phyloP scores from a whole-genome alignment of 2,888 invertebrate species.

The Limnephilus auricula region DNA sequence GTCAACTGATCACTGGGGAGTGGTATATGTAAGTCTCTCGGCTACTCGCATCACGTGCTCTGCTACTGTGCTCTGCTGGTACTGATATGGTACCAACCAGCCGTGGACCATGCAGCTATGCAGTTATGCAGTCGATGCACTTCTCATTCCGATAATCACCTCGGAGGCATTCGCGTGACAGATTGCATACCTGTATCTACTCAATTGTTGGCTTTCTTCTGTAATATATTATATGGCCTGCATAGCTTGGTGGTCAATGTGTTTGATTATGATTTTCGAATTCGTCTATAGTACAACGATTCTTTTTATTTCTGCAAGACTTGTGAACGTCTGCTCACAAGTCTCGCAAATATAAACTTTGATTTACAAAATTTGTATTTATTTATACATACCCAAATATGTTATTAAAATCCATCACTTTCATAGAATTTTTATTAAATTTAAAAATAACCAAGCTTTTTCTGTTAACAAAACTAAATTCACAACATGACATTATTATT shows the following conservation, averaged over 20 bases:
- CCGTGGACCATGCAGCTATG: background rate
- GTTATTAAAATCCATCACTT: too few relatives aligned
- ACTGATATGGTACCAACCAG: background rate
- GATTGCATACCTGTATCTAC: background rate
- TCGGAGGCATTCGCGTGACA: slow-evolving; percentile 2
- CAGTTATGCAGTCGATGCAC: background rate
- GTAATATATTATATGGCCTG: background rate
- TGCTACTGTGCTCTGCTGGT: background rate
- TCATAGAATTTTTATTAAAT: too few relatives aligned
- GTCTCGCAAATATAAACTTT: too few relatives aligned
- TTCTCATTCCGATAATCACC: background rate
- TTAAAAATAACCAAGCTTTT: too few relatives aligned
- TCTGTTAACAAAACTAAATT: too few relatives aligned
- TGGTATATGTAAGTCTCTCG: background rate
- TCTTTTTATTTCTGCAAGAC: too few relatives aligned
- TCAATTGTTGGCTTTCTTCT: background rate
- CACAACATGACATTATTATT: too few relatives aligned
- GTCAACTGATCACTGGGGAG: background rate
- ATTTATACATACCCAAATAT: too few relatives aligned
- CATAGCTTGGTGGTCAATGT: background rate
- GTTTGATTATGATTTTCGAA: background rate
- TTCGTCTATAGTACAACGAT: background rate
- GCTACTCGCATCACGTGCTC: background rate
- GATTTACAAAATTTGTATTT: too few relatives aligned
- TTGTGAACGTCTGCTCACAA: too few relatives aligned